Conservation (phyloP, 2,113 vertebrate genomes). For the Oncorhynchus keta region DNA sequence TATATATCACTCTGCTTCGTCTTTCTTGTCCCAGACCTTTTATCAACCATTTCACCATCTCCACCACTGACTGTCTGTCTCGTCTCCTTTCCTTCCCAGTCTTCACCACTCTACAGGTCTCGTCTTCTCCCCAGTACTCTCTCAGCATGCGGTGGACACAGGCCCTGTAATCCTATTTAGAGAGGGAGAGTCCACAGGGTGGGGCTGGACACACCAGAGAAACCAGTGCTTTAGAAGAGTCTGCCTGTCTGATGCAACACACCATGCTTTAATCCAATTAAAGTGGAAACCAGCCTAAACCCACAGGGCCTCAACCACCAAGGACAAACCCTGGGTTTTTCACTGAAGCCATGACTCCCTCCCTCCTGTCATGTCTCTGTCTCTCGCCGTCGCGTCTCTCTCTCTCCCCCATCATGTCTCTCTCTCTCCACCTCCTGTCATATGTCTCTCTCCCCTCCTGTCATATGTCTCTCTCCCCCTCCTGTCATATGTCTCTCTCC, state of each 20-base stretch:
- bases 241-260: slow-evolving; percentile 51
- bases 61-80: not conserved
- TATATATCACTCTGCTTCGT: not conserved
- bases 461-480: too few relatives aligned
- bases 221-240: slow-evolving; percentile 1
- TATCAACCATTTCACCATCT: not conserved
- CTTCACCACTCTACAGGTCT: not conserved
- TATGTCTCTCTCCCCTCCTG: too few relatives aligned
- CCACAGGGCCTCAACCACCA: slow-evolving; percentile 37
- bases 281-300: slow-evolving; percentile 50
- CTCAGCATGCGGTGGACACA: not conserved
- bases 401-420: too few relatives aligned
- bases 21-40: not conserved
- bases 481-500: rapidly evolving
- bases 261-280: slow-evolving; percentile 71
- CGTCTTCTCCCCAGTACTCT: not conserved
- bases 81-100: not conserved
- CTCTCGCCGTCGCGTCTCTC: too few relatives aligned
- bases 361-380: too few relatives aligned
- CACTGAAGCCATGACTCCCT: too few relatives aligned
- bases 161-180: slow-evolving; percentile 44
- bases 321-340: not conserved
- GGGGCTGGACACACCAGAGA: too few relatives aligned
- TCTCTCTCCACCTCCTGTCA: too few relatives aligned
- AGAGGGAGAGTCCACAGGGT: slow-evolving; percentile 7